Conservation (phyloP, 2,888 invertebrate genomes). For the Drosophila putrida region DNA sequence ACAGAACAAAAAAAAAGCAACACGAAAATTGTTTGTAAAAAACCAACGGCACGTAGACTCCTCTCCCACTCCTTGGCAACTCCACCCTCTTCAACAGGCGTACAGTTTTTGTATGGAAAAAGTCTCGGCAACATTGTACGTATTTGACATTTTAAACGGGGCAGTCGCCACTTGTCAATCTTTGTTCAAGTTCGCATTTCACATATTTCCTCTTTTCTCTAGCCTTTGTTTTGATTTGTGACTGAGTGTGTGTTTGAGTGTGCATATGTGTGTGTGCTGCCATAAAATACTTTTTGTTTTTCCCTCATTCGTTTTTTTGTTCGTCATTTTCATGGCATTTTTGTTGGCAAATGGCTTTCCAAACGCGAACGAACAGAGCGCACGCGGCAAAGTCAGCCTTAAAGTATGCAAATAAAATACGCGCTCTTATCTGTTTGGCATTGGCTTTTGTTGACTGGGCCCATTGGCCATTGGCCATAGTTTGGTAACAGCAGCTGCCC, state of each 20-base stretch:
- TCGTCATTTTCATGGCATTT: slow-evolving; percentile 55
- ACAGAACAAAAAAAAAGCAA: slow-evolving; percentile 58
- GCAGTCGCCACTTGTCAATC: slow-evolving; percentile 80
- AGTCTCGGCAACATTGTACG: slow-evolving; percentile 76
- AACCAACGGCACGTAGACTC: slow-evolving; percentile 60
- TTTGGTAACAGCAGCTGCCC: slow-evolving; percentile 34
- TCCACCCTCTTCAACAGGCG: not conserved
- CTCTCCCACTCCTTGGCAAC: slow-evolving; percentile 2
- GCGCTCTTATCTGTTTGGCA: slow-evolving; percentile 79
- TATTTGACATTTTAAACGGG: slow-evolving; percentile 80
- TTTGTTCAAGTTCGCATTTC: slow-evolving; percentile 78
- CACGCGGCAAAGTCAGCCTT: slow-evolving; percentile 67
- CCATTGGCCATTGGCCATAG: slow-evolving; percentile 30
- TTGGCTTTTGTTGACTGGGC: slow-evolving; percentile 68
- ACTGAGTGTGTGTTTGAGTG: slow-evolving; percentile 11
- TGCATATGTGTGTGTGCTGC: slow-evolving; percentile 18
- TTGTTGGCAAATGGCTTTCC: slow-evolving; percentile 73
- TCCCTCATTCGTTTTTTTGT: slow-evolving; percentile 16
- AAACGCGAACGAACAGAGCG: slow-evolving; percentile 55
- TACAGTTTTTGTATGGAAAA: slow-evolving; percentile 63
- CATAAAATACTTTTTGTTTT: slow-evolving; percentile 28
- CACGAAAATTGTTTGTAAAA: slow-evolving; percentile 52
- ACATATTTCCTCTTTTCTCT: slow-evolving; percentile 65
- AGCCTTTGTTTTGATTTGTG: slow-evolving; percentile 62
- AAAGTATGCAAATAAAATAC: slow-evolving; percentile 81